Evolutionary conservation across 2,888 invertebrate species (phyloP).

Genomic region (Nebria brevicollis): DNA sequence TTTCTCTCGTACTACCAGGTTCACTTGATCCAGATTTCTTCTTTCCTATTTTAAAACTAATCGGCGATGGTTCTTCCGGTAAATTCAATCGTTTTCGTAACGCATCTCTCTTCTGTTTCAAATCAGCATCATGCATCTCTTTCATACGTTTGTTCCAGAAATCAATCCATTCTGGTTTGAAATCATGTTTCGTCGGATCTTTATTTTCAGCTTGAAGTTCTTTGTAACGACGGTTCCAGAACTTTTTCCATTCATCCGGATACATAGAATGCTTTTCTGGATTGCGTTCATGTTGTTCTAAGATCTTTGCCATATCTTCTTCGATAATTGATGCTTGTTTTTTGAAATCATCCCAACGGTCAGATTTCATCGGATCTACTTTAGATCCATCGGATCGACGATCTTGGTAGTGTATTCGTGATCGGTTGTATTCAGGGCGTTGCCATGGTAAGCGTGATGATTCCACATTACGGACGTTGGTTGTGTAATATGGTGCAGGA

Average conservation of each 20-base stretch:
- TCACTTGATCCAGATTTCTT: slow-evolving; percentile 46
- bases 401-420: slow-evolving; percentile 24
- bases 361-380: slow-evolving; percentile 49
- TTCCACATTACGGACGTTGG: not conserved
- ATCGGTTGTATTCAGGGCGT: slow-evolving; percentile 53
- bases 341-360: slow-evolving; percentile 67
- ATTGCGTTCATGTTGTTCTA: slow-evolving; percentile 82
- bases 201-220: slow-evolving; percentile 79
- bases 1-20: not conserved
- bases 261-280: slow-evolving; percentile 90
- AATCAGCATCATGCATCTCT: slow-evolving; percentile 77
- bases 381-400: slow-evolving; percentile 11
- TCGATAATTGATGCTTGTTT: slow-evolving; percentile 65
- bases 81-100: slow-evolving; percentile 69
- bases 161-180: slow-evolving; percentile 88
- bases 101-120: slow-evolving; percentile 74
- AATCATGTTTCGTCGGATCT: slow-evolving; percentile 83
- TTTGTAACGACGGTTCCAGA: slow-evolving; percentile 86
- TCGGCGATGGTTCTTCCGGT: slow-evolving; percentile 59
- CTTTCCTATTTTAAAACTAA: slow-evolving; percentile 60
- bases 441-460: slow-evolving; percentile 52
- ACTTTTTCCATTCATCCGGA: slow-evolving; percentile 90
- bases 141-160: slow-evolving; percentile 87
- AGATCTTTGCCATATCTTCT: slow-evolving; percentile 70
- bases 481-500: slow-evolving; percentile 5